A percentile compares a stretch with the other conserved stretches of the same genome.
phyloP scores from a whole-genome alignment of 37 sponge, comb jelly and placozoan species.

The Diacarnus erythraeanus region DNA sequence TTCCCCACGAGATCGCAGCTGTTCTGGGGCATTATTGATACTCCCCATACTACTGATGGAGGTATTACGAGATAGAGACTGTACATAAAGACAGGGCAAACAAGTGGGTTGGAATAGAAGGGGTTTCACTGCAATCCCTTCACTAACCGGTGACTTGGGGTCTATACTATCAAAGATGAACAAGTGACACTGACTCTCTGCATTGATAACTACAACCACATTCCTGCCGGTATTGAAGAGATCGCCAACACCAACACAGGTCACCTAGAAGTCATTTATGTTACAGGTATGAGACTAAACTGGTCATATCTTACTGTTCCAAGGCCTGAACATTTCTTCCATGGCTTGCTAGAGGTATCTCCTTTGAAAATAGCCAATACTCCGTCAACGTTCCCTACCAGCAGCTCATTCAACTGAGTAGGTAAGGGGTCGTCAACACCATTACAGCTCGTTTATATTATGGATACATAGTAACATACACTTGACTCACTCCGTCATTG shows the following conservation, averaged over 20 bases:
- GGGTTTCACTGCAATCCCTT: background rate
- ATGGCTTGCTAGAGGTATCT: conserved; percentile 35
- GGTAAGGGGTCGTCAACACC: background rate
- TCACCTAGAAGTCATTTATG: conserved; percentile 45
- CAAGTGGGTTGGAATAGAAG: background rate
- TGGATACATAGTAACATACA: background rate
- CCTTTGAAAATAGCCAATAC: conserved; percentile 76
- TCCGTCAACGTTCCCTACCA: conserved; percentile 80
- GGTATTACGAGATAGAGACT: background rate
- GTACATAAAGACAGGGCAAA: background rate
- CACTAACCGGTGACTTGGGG: background rate
- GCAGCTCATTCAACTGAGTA: conserved; percentile 65
- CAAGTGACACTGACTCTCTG: conserved; percentile 43
- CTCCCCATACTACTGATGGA: background rate
- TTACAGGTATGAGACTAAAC: background rate
- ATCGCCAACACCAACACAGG: conserved; percentile 68
- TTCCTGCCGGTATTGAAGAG: conserved; percentile 41
- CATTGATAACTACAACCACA: conserved; percentile 37
- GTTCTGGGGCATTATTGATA: background rate
- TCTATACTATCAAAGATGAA: conserved; percentile 8
- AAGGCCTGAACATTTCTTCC: conserved; percentile 61
- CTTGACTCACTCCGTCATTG: conserved; percentile 68
- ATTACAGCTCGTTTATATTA: background rate
- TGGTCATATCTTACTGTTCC: conserved; percentile 50
- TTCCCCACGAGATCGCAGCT: background rate